Evolutionary conservation across 2,797 vertebrate genomes (phyloP).

Genomic region (Lateolabrax maculatus): DNA sequence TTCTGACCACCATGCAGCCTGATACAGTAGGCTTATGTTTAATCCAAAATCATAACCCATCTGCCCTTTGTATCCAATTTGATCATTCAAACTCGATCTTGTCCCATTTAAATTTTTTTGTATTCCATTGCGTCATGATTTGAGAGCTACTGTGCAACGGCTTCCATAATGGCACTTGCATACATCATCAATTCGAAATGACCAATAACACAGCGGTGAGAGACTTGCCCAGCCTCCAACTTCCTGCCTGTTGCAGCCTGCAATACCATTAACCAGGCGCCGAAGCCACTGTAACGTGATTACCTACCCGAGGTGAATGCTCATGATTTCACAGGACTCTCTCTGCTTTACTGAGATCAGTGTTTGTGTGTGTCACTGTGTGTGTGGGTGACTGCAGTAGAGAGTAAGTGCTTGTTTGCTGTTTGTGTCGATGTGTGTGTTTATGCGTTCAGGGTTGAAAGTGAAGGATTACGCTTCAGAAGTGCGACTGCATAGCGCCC

Average conservation of each 20-base stretch:
- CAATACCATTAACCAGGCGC: constrained; percentile 59
- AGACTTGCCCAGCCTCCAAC: constrained; percentile 27
- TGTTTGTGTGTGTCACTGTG: constrained; percentile 14
- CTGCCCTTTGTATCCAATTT: constrained; percentile 36
- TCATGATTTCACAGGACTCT: constrained; percentile 51
- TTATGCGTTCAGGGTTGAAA: constrained; percentile 50
- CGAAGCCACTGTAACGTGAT: constrained; percentile 53
- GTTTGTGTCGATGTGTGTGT: constrained; percentile 27
- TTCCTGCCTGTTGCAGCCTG: constrained; percentile 45
- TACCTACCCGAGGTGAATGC: constrained; percentile 62
- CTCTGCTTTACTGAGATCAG: constrained; percentile 34
- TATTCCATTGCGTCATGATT: constrained; percentile 26
- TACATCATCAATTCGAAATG: constrained; percentile 39
- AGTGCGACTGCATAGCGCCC: background rate
- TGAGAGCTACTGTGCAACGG: constrained; percentile 2
- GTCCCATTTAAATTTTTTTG: constrained; percentile 25
- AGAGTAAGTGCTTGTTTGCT: constrained; percentile 33
- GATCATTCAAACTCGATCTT: constrained; percentile 9
- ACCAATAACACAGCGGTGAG: constrained; percentile 24
- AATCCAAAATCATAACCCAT: constrained; percentile 13
- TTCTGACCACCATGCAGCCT: background rate
- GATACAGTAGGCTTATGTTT: background rate
- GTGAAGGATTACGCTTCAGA: constrained; percentile 42
- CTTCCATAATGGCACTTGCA: constrained; percentile 10
- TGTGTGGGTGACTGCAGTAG: constrained; percentile 22